Percentiles rank a stretch among this genome's conserved stretches.
Conservation (phyloP, 2,888 invertebrate species). For the Drepana falcataria region DNA sequence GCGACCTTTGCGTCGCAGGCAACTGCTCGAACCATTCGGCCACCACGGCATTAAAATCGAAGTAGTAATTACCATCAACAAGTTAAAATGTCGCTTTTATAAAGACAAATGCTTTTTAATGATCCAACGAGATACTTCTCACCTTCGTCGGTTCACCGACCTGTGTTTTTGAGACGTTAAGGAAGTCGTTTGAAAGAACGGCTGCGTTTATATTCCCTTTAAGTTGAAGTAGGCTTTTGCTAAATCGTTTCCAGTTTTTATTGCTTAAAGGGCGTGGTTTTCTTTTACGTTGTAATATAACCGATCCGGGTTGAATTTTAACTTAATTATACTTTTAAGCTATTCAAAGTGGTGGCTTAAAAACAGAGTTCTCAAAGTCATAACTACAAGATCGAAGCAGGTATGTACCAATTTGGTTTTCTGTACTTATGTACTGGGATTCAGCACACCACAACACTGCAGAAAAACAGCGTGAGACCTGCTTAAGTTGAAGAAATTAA, state of each 20-base stretch:
- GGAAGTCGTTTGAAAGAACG: slow-evolving; percentile 1
- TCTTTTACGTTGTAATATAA: not conserved
- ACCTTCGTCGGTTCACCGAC: slow-evolving; percentile 5
- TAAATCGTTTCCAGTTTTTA: slow-evolving; percentile 3
- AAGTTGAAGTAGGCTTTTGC: slow-evolving; percentile 1
- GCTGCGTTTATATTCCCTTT: not conserved
- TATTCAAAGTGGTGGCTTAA: too few relatives aligned
- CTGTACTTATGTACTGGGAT: too few relatives aligned
- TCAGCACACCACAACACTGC: too few relatives aligned
- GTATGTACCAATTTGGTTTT: too few relatives aligned
- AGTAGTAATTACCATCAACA: not conserved
- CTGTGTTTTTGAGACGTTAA: slow-evolving; percentile 9
- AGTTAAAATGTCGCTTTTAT: not conserved
- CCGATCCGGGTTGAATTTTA: too few relatives aligned
- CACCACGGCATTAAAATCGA: not conserved
- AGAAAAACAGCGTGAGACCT: too few relatives aligned
- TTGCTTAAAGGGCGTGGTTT: not conserved
- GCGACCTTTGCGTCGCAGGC: too few relatives aligned
- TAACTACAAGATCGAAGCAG: too few relatives aligned
- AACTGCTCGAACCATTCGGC: too few relatives aligned
- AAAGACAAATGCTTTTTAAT: not conserved
- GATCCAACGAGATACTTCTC: not conserved
- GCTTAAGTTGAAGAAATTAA: too few relatives aligned
- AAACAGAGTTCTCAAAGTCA: too few relatives aligned
- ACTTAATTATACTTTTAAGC: too few relatives aligned